These are phyloP conservation scores for Mimumesa dahlbomi DNA, from an alignment of 2,888 invertebrate species.

Conservation along the genomic window DNA sequence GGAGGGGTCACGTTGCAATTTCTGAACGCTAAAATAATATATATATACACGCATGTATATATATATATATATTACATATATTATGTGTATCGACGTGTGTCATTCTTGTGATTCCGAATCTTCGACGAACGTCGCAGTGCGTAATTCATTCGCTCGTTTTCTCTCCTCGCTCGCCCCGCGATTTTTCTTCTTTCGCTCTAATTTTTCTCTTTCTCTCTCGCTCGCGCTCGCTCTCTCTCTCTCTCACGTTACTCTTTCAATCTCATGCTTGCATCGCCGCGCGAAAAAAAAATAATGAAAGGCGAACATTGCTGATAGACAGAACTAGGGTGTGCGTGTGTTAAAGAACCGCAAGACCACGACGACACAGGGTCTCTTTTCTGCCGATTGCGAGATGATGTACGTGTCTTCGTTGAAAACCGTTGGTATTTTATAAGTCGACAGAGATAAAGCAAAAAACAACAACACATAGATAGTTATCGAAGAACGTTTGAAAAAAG, in stretches of 20 bases:
- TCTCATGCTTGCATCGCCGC: not conserved
- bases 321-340: conserved; percentile 48
- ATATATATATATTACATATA: too few relatives aligned
- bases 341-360: conserved; percentile 41
- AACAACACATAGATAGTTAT: not conserved
- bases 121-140: conserved; percentile 16
- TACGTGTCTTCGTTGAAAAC: not conserved
- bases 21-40: too few relatives aligned
- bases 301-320: conserved; percentile 41
- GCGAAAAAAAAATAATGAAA: conserved; percentile 23
- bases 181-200: not conserved
- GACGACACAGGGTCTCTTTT: conserved; percentile 18
- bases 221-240: conserved; percentile 6
- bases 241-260: not conserved
- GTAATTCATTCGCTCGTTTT: conserved; percentile 14
- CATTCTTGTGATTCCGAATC: conserved; percentile 6
- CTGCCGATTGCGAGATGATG: conserved; percentile 54
- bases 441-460: not conserved
- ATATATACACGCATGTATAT: too few relatives aligned
- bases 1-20: too few relatives aligned
- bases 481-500: too few relatives aligned
- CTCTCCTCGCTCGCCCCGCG: not conserved
- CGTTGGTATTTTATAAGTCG: too few relatives aligned
- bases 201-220: conserved; percentile 13
- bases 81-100: too few relatives aligned